These are phyloP conservation scores for Arothron firmamentum DNA, from an alignment of 2,113 vertebrate species.

Conservation along the genomic window DNA sequence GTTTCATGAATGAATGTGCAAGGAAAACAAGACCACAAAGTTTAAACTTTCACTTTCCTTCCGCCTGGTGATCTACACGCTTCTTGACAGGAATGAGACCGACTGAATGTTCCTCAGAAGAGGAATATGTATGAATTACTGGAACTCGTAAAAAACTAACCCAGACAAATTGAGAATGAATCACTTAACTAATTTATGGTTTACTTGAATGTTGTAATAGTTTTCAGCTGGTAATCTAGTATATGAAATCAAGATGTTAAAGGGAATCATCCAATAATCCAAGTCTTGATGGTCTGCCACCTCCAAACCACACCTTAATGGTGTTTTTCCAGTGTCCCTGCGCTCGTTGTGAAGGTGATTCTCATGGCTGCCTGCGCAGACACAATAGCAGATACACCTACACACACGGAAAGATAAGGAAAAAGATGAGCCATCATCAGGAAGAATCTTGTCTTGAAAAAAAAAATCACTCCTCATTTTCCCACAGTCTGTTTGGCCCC, in stretches of 20 bases:
- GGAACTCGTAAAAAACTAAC: neutral
- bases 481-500: conserved; percentile 63
- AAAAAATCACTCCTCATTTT: conserved; percentile 53
- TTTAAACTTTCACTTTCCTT: conserved; percentile 4
- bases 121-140: neutral
- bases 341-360: conserved; percentile 18
- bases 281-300: no score
- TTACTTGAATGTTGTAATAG: no score
- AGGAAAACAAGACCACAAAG: conserved; percentile 22
- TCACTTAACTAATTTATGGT: no score
- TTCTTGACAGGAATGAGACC: conserved; percentile 5
- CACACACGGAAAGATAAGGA: conserved; percentile 35
- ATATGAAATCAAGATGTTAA: no score
- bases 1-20: conserved; percentile 34
- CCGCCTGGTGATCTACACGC: neutral
- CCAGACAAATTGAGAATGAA: neutral
- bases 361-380: conserved; percentile 27
- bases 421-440: conserved; percentile 48
- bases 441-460: conserved; percentile 12
- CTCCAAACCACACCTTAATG: no score
- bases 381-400: conserved; percentile 24
- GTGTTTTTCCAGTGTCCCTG: conserved; percentile 5
- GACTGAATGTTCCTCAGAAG: conserved; percentile 10
- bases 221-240: no score
- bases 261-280: no score